Conservation (phyloP, 2,797 vertebrate genomes). For the Periparus ater region DNA sequence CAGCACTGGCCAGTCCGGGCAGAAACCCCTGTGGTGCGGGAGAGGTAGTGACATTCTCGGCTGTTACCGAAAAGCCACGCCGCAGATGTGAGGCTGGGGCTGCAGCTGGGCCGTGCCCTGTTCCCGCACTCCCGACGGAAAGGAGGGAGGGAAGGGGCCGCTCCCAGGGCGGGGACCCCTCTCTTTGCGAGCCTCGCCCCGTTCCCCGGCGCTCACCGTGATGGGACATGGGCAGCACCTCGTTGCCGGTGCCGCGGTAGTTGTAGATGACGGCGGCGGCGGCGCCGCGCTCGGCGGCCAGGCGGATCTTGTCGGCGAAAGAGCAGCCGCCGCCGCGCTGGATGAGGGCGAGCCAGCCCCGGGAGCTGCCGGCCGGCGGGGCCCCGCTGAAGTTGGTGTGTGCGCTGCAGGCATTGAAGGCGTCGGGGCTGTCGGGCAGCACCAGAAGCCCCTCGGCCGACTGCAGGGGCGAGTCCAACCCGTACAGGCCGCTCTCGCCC, state of each 20-base stretch:
- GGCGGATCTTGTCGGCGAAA: constrained; percentile 83
- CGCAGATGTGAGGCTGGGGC: fast-evolving
- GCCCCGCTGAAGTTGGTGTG: constrained; percentile 72
- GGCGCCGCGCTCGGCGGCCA: constrained; percentile 76
- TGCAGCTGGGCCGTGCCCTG: background rate
- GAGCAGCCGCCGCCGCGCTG: constrained; percentile 84
- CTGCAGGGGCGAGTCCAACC: constrained; percentile 80
- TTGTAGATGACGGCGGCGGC: constrained; percentile 84
- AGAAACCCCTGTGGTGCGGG: background rate
- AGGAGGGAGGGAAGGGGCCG: background rate
- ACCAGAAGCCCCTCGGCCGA: constrained; percentile 73
- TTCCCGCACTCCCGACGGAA: background rate
- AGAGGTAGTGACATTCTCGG: background rate
- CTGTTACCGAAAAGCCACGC: fast-evolving
- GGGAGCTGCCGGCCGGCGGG: constrained; percentile 21
- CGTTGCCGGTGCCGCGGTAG: constrained; percentile 77
- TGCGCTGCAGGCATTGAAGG: constrained; percentile 70
- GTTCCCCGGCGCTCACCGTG: constrained; percentile 72
- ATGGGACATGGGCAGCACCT: constrained; percentile 86
- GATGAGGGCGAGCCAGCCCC: constrained; percentile 83
- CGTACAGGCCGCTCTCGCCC: constrained; percentile 82
- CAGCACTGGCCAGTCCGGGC: background rate
- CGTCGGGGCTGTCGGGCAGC: constrained; percentile 69
- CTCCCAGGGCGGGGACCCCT: background rate
- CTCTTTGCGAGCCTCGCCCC: fast-evolving